Conservation (phyloP, 2,113 vertebrate species). For the Psammodynastes pulverulentus region DNA sequence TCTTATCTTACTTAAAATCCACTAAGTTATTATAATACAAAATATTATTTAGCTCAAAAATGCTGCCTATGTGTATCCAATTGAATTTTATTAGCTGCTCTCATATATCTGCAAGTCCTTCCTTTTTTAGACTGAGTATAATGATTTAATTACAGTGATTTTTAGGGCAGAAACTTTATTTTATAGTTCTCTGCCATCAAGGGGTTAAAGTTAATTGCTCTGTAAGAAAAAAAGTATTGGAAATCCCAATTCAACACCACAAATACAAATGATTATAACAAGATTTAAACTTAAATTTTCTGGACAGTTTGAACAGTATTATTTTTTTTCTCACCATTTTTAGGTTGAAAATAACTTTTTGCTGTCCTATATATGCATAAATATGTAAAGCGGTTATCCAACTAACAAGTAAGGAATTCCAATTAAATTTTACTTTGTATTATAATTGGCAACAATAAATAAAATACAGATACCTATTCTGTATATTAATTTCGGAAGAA, state of each 20-base stretch:
- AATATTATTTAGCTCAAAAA: not conserved
- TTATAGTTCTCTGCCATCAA: not conserved
- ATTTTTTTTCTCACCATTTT: not conserved
- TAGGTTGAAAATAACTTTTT: not conserved
- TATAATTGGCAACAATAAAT: not conserved
- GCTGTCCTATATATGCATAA: not conserved
- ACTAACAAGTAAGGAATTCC: not conserved
- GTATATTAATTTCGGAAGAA: not conserved
- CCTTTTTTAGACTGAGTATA: not conserved
- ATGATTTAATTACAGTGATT: not conserved
- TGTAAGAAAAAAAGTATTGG: not conserved
- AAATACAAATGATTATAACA: not conserved
- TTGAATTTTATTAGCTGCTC: not conserved
- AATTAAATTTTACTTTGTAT: not conserved
- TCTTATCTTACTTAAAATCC: not conserved
- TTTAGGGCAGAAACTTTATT: not conserved
- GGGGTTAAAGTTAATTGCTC: not conserved
- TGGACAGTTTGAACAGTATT: not conserved
- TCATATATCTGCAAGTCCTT: not conserved
- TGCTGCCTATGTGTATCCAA: slow-evolving; percentile 14
- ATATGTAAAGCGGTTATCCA: not conserved
- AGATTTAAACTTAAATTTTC: not conserved
- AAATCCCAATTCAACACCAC: not conserved
- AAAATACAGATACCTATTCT: not conserved
- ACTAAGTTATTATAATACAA: slow-evolving; percentile 26